A percentile compares a stretch with the other conserved stretches of the same genome.
These are phyloP conservation scores for Monoplex corrugatus DNA, from an alignment of 2,888 invertebrate species.

Conservation along the genomic window DNA sequence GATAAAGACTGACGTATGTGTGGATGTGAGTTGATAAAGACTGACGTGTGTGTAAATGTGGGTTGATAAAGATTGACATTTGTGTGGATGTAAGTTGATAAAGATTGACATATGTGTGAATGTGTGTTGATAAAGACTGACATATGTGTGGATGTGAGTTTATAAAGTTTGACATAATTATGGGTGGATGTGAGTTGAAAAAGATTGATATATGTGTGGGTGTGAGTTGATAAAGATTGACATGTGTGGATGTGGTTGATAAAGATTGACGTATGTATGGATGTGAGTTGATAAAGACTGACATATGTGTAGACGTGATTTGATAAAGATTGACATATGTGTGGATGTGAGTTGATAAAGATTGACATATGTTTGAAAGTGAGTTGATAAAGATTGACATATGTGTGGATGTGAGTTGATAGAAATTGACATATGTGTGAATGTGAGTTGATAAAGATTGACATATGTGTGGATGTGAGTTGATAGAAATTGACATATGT, in stretches of 20 bases:
- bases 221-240: no score
- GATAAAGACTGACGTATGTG: neutral
- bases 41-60: neutral
- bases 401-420: neutral
- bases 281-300: constrained; percentile 72
- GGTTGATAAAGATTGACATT: no score
- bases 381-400: no score
- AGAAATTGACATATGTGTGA: constrained; percentile 53
- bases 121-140: constrained; percentile 71
- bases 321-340: neutral
- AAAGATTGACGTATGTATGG: constrained; percentile 54
- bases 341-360: neutral
- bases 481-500: neutral
- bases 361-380: neutral
- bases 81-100: neutral
- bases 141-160: no score
- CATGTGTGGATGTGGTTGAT: neutral
- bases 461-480: no score
- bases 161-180: neutral
- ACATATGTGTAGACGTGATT: no score
- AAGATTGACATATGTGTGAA: constrained; percentile 57
- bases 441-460: constrained; percentile 72
- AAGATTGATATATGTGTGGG: neutral
- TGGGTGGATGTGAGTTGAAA: neutral
- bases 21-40: neutral